phyloP scores from a whole-genome alignment of 2,888 invertebrate genomes.

The Melinopterus prodromus region DNA sequence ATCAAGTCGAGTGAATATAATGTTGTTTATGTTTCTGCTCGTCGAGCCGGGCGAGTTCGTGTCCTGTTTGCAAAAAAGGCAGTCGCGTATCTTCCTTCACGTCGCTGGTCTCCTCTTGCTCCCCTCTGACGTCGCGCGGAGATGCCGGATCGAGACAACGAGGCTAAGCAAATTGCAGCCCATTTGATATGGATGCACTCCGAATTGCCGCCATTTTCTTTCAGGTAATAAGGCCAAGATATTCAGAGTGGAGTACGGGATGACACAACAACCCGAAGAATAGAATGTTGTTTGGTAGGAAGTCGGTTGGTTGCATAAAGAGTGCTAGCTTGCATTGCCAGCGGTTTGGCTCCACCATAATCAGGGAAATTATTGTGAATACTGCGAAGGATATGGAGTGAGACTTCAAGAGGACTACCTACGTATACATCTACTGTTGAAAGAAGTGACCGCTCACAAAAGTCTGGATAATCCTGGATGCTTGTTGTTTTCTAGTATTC shows the following conservation, averaged over 20 bases:
- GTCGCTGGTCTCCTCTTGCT: background rate
- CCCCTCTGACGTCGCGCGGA: background rate
- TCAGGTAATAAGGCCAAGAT: slow-evolving; percentile 8
- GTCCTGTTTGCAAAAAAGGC: slow-evolving; percentile 23
- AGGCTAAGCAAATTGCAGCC: slow-evolving; percentile 21
- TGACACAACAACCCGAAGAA: background rate
- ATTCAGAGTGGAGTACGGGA: background rate
- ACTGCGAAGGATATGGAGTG: too few relatives aligned
- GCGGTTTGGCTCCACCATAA: background rate
- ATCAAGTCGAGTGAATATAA: slow-evolving; percentile 25
- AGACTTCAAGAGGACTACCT: too few relatives aligned
- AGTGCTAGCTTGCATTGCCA: background rate
- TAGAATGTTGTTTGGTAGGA: background rate
- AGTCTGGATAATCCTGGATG: too few relatives aligned
- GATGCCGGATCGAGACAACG: slow-evolving; percentile 14
- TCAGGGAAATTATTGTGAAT: background rate
- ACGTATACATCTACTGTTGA: too few relatives aligned
- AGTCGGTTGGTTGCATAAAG: background rate
- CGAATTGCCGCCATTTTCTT: slow-evolving; percentile 7
- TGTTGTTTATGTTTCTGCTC: slow-evolving; percentile 25
- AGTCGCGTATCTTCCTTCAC: slow-evolving; percentile 4
- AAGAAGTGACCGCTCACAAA: too few relatives aligned
- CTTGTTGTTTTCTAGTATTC: too few relatives aligned
- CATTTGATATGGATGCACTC: slow-evolving; percentile 22
- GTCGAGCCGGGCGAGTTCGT: slow-evolving; percentile 16